Conservation (phyloP, 2,888 invertebrate species). For the Dryomyza anilis region DNA sequence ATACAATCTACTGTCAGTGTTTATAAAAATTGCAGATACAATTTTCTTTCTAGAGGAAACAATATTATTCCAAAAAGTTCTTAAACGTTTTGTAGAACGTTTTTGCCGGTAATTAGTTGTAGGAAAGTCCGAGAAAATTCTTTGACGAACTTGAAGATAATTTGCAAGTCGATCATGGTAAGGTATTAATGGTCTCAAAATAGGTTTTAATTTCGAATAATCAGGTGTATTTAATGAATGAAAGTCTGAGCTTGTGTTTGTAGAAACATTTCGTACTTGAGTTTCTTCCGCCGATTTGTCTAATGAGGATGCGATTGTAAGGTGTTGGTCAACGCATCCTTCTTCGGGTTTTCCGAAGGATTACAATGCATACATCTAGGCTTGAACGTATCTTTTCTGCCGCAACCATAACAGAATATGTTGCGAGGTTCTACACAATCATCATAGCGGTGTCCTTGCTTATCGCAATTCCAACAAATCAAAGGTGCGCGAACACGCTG, state of each 20-base stretch:
- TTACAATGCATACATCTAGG: not conserved
- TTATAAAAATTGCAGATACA: not conserved
- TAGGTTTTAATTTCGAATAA: not conserved
- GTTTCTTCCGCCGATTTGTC: too few relatives aligned
- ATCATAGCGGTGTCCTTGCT: not conserved
- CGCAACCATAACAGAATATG: not conserved
- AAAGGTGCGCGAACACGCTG: too few relatives aligned
- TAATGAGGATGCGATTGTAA: not conserved
- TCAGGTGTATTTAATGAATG: not conserved
- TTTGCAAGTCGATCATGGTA: not conserved
- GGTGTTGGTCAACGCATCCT: not conserved
- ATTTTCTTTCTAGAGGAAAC: not conserved
- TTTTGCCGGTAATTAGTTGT: not conserved
- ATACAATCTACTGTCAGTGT: not conserved
- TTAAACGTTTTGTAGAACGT: not conserved
- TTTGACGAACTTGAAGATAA: not conserved
- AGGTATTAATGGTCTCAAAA: not conserved
- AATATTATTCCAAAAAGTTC: not conserved
- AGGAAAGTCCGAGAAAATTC: too few relatives aligned
- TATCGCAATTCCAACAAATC: slow-evolving; percentile 1
- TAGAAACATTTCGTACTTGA: not conserved
- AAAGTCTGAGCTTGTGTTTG: not conserved
- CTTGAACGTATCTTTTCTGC: not conserved
- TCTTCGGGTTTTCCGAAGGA: not conserved
- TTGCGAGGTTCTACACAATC: not conserved